A percentile compares a stretch with the other conserved stretches of the same genome.
Evolutionary conservation across 1,140 invertebrate genomes (phyloP).

Genomic region (Anthonomus grandis): DNA sequence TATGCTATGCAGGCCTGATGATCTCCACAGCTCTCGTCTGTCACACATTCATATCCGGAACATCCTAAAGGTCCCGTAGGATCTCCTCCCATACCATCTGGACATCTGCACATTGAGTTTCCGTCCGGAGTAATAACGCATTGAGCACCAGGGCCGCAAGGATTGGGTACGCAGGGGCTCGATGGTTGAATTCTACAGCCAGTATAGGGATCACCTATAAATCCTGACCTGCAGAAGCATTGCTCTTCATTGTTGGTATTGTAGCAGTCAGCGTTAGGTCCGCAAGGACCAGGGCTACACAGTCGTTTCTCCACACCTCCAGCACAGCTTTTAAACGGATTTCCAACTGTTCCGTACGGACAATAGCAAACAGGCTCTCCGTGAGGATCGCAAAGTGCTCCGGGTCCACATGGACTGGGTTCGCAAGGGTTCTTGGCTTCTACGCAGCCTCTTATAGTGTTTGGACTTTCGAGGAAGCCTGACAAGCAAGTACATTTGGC

Average conservation of each 20-base stretch:
- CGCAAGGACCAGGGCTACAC: slow-evolving; percentile 76
- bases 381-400: slow-evolving; percentile 75
- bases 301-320: slow-evolving; percentile 57
- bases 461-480: slow-evolving; percentile 80
- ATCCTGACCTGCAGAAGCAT: slow-evolving; percentile 74
- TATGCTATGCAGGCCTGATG: slow-evolving; percentile 73
- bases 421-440: slow-evolving; percentile 74
- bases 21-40: slow-evolving; percentile 70
- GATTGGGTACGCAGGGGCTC: slow-evolving; percentile 69
- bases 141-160: slow-evolving; percentile 72
- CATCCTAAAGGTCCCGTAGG: slow-evolving; percentile 67
- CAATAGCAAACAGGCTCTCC: slow-evolving; percentile 77
- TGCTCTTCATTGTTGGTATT: slow-evolving; percentile 68
- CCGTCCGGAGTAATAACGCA: slow-evolving; percentile 65
- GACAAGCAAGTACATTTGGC: slow-evolving; percentile 82
- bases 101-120: slow-evolving; percentile 70
- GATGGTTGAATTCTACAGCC: slow-evolving; percentile 59
- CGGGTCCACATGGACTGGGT: slow-evolving; percentile 74
- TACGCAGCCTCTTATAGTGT: slow-evolving; percentile 80
- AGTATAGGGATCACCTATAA: slow-evolving; percentile 67
- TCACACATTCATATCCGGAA: slow-evolving; percentile 70
- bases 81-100: slow-evolving; percentile 72
- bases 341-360: slow-evolving; percentile 69
- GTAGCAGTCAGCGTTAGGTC: slow-evolving; percentile 77
- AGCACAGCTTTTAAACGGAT: slow-evolving; percentile 71